These are phyloP conservation scores for Montipora cactus DNA, from an alignment of 64 coral and sea anemone genomes.

Conservation along the genomic window DNA sequence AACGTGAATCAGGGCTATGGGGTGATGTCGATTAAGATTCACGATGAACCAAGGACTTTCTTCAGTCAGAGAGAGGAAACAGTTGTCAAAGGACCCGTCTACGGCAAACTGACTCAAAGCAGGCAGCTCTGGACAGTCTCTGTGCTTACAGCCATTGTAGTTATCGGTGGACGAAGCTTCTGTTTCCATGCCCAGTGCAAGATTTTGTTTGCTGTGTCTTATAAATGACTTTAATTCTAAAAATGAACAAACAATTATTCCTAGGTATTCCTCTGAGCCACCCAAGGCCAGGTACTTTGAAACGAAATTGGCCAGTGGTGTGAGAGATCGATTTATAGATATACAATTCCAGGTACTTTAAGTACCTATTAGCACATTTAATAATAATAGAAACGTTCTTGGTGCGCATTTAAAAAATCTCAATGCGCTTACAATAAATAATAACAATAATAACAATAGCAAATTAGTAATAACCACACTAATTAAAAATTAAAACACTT, in stretches of 20 bases:
- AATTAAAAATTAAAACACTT: too few species aligned
- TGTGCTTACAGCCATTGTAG: not conserved
- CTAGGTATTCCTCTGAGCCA: too few species aligned
- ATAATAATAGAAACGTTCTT: too few species aligned
- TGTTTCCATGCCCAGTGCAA: not conserved
- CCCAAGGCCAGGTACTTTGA: too few species aligned
- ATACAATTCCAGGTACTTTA: too few species aligned
- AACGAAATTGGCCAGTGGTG: too few species aligned
- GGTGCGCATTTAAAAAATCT: too few species aligned
- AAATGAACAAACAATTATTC: not conserved
- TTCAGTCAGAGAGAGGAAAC: not conserved
- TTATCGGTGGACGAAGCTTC: not conserved
- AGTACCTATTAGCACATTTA: too few species aligned
- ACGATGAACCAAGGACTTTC: not conserved
- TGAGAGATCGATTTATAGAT: too few species aligned
- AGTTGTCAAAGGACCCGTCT: not conserved
- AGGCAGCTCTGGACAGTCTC: not conserved
- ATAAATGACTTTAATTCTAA: not conserved
- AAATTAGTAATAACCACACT: too few species aligned
- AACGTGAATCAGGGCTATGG: not conserved
- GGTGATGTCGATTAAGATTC: not conserved
- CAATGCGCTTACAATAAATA: too few species aligned
- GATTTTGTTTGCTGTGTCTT: constrained; percentile 1
- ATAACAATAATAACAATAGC: too few species aligned
- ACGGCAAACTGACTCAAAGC: not conserved